These are phyloP conservation scores for Aporrectodea caliginosa DNA, from an alignment of 1,140 invertebrate species.

Conservation along the genomic window DNA sequence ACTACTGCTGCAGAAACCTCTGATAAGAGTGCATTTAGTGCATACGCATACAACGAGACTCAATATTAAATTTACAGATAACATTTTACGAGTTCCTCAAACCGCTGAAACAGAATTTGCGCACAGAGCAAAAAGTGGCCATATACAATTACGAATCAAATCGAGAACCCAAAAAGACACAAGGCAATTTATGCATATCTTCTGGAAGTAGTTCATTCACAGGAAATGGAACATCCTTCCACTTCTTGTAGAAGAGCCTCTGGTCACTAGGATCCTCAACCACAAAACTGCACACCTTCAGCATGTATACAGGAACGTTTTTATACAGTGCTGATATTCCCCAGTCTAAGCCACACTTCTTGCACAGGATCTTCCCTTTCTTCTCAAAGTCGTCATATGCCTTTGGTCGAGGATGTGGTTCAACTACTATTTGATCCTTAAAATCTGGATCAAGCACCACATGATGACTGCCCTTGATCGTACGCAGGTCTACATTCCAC, in stretches of 20 bases:
- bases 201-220: constrained; percentile 20
- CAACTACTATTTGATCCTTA: constrained; percentile 17
- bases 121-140: too few species aligned
- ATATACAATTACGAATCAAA: too few species aligned
- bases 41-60: too few species aligned
- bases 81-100: too few species aligned
- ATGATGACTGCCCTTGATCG: constrained; percentile 38
- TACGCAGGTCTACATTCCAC: constrained; percentile 38
- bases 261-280: constrained; percentile 33
- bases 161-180: too few species aligned
- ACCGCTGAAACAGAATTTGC: too few species aligned
- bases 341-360: constrained; percentile 40
- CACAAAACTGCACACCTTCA: constrained; percentile 31
- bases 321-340: constrained; percentile 37
- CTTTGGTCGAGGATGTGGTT: constrained; percentile 23
- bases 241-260: constrained; percentile 24
- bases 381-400: constrained; percentile 30
- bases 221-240: constrained; percentile 23
- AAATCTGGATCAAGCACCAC: constrained; percentile 36
- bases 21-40: too few species aligned
- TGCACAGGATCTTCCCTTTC: constrained; percentile 39
- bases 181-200: too few species aligned
- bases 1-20: too few species aligned
- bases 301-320: constrained; percentile 9
- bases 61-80: too few species aligned